Base-by-base conservation (phyloP, 2,797 vertebrate genomes). In the Borostomias antarcticus region DNA sequence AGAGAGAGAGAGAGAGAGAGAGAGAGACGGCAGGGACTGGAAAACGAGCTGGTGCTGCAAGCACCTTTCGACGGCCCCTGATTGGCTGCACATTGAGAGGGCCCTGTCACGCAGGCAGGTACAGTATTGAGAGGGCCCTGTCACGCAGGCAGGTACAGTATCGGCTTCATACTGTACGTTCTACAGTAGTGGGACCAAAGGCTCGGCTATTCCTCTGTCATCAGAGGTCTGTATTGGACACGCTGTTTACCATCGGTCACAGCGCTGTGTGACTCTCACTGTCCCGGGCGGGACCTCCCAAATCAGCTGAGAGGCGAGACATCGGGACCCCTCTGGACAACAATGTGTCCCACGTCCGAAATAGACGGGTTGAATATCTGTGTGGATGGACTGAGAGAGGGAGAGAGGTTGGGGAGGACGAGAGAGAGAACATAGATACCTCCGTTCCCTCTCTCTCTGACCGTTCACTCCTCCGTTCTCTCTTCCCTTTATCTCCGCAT, bases 11-110 rank as follows among this genome's bases (percentile, higher is more conserved):
- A 26, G 11, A 21, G 21, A 23, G 50, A n/a, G 40, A 17, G n/a
- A 43, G n/a, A 15, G n/a, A 4, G 3, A 45, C n/a, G n/a, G n/a
- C 53, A 8, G 29, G 53, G 35, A 30, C 32, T n/a, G 32, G 32
- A 23, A 19, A 58, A 21, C 15, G 43, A 54, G 43, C 56, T 66
- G 25, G 64, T 69, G 61, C 68, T 70, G 71, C 50, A 71, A 79
- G 59, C 52, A 29, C 47, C 62, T 73, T 74, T 81, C 76, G 76
- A 60, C 73, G 57, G 66, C 54, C 28, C 43, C 60, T 72, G 69
- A 74, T 72, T 79, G 51, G 50, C 53, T 69, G 57, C 70, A 48
- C 56, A 45, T 70, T 70, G 63, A 68, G 65, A 43, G 58, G 61
- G 53, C 58, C 61, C 0, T 45, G 21, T 26, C 25, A 45, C 15